Base-by-base conservation (phyloP, 2,888 invertebrate species). In the Drosophila austrosaltans region DNA sequence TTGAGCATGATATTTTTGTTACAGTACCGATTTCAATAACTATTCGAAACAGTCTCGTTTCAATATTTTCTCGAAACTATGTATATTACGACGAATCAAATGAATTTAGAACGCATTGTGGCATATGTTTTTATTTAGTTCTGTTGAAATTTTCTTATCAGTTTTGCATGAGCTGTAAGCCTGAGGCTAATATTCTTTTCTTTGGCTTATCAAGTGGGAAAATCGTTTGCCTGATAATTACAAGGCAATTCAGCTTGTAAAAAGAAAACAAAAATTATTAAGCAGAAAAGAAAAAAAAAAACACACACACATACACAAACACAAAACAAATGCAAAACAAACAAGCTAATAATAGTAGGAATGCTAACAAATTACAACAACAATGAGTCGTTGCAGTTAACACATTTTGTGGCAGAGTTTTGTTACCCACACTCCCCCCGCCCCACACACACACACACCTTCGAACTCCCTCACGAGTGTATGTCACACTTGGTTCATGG, bases 291-390 rank as follows among this genome's bases (percentile, higher is more conserved):
- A 36, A 36, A 10, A 36, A 8, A 8, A 5, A 5, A 8, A 36
- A 36, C 8, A 36, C 2, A 36, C 36, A 36, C 32, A 32, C 32
- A 48, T 0, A 36, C 8, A 36, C 32, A 32, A 0, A 48, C 20
- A 48, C 12, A 25, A 48, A 8, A 25, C 48, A 48, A 48, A 48
- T 25, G 48, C 25, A 48, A 48, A 48, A 48, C 48, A 48, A 48
- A 48, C 48, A 25, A 48, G 48, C 48, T 22, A 57, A 57, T 57
- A 36, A 36, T 39, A 39, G 22, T 39, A 39, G 22, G 20, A 57
- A 57, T 57, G 57, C 36, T 57, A 57, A 57, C 22, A 57, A 57
- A 39, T 36, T 39, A 20, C 36, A 57, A 57, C 36, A 57, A 57
- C 57, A 57, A 39, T 22, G 57, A 36, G 12, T 39, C 57, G 57